Conservation (phyloP, 2,797 vertebrate genomes). For the Aotus griseimembra region DNA sequence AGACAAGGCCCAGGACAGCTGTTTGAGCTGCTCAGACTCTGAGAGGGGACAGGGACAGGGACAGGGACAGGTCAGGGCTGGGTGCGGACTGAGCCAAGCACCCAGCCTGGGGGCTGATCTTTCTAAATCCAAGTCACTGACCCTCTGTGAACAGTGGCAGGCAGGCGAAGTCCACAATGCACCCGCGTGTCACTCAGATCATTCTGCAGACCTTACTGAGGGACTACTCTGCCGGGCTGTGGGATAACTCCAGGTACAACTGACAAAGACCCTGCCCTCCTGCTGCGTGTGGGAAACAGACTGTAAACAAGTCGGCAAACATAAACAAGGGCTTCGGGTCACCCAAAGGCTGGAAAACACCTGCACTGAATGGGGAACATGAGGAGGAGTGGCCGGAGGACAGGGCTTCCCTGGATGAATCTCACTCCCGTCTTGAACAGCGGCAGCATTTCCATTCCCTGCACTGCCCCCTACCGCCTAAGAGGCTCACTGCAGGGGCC, state of each 20-base stretch:
- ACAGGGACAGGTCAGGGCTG: not conserved
- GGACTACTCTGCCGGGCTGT: not conserved
- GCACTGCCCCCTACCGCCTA: too few relatives aligned
- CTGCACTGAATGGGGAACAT: accelerated
- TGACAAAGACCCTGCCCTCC: not conserved
- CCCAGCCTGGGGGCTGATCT: not conserved
- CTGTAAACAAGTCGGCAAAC: not conserved
- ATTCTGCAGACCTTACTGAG: not conserved
- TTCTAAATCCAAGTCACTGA: not conserved
- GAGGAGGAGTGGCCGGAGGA: not conserved
- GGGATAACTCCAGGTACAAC: too few relatives aligned
- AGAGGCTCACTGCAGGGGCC: not conserved
- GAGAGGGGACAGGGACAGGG: not conserved
- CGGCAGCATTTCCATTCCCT: not conserved
- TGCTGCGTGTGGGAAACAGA: not conserved
- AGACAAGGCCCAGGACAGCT: not conserved
- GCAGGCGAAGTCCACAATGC: not conserved
- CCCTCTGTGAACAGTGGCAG: not conserved
- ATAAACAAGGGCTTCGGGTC: not conserved
- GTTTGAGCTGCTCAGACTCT: not conserved
- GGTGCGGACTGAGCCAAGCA: not conserved
- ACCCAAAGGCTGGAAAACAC: not conserved
- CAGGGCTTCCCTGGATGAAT: too few relatives aligned
- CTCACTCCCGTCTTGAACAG: not conserved
- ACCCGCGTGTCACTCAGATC: not conserved